Percentiles rank a stretch among this genome's conserved stretches.
Conservation (phyloP, 2,888 invertebrate genomes). For the Schizotus pectinicornis region DNA sequence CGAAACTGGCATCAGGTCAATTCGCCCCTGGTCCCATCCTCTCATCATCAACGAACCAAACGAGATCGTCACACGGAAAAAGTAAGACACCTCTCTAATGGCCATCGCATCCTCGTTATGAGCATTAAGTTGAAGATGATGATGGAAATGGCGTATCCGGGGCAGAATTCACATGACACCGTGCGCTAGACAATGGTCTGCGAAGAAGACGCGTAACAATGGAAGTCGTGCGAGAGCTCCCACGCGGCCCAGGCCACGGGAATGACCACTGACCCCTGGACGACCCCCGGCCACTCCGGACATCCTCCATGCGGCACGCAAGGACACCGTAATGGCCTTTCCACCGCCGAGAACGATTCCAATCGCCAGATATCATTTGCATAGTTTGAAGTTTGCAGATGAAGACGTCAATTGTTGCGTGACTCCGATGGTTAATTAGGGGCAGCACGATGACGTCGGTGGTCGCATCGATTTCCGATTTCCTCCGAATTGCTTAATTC, state of each 20-base stretch:
- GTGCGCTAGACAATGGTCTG: conserved; percentile 31
- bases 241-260: conserved; percentile 52
- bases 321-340: conserved; percentile 38
- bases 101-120: conserved; percentile 12
- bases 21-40: too few species aligned
- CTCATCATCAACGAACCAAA: too few species aligned
- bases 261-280: conserved; percentile 54
- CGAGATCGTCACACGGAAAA: too few species aligned
- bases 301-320: conserved; percentile 45
- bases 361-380: too few species aligned
- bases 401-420: too few species aligned
- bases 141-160: conserved; percentile 47
- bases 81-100: conserved; percentile 12
- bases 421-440: too few species aligned
- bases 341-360: conserved; percentile 1
- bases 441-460: too few species aligned
- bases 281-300: conserved; percentile 41
- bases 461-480: too few species aligned
- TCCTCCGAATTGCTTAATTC: too few species aligned
- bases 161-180: conserved; percentile 48
- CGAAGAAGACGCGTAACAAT: conserved; percentile 46
- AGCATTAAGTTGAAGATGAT: conserved; percentile 23
- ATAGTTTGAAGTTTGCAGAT: too few species aligned
- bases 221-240: conserved; percentile 56
- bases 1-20: too few species aligned